Evolutionary conservation across 2,888 invertebrate genomes (phyloP).

Genomic region (Malachius bipustulatus): DNA sequence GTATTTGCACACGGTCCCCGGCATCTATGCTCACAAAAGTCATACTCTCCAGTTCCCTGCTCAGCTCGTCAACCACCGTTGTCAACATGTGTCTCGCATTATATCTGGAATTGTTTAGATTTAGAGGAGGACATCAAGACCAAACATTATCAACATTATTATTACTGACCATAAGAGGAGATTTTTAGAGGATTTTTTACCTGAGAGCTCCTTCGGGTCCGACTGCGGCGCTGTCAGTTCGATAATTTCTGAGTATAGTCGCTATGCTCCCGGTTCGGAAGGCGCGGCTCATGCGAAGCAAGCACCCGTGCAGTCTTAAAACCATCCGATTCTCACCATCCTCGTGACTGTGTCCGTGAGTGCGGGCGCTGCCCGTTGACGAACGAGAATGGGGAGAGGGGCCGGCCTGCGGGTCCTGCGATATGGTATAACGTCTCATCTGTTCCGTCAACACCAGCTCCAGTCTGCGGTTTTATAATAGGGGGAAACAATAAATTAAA

Average conservation of each 20-base stretch:
- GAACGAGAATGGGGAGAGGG: no score
- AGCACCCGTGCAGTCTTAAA: constrained; percentile 29
- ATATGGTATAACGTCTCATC: constrained; percentile 20
- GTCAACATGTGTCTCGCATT: constrained; percentile 36
- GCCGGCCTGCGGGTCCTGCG: no score
- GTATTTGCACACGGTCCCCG: constrained; percentile 24
- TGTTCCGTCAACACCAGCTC: constrained; percentile 25
- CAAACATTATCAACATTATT: no score
- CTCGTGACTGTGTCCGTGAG: no score
- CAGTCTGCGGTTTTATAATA: no score
- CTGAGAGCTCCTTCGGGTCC: constrained; percentile 30
- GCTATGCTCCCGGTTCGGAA: constrained; percentile 24
- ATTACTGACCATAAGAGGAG: no score
- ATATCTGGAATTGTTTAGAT: no score
- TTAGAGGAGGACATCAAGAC: no score
- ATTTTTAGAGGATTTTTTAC: no score
- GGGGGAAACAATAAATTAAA: no score
- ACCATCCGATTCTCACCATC: constrained; percentile 31
- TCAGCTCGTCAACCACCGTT: constrained; percentile 38
- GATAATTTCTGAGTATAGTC: constrained; percentile 9
- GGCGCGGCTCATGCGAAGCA: constrained; percentile 29
- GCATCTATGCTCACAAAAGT: no score
- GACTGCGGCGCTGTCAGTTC: constrained; percentile 22
- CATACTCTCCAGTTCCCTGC: constrained; percentile 38
- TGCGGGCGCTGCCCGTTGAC: no score